These are phyloP conservation scores for Cryptotis parvus DNA, from an alignment of 2,113 vertebrate genomes.

Conservation along the genomic window DNA sequence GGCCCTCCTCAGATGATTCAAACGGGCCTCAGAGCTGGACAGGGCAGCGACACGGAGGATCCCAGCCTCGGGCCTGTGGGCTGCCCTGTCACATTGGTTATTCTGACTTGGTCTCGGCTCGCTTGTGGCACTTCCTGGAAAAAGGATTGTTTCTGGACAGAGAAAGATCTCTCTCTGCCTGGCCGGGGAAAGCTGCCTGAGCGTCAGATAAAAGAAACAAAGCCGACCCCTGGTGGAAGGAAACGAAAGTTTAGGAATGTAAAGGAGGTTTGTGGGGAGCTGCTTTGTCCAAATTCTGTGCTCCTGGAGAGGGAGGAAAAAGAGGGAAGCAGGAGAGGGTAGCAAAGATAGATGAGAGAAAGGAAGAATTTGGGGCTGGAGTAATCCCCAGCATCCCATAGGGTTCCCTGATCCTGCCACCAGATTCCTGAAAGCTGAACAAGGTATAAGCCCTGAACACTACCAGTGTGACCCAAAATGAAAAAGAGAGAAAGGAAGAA, in stretches of 20 bases:
- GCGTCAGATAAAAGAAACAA: conserved; percentile 81
- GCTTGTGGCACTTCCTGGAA: background rate
- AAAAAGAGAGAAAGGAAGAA: background rate
- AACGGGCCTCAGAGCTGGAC: background rate
- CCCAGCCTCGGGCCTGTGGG: accelerated
- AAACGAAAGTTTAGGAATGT: conserved; percentile 68
- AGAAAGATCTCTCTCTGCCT: background rate
- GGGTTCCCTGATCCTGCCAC: too few relatives aligned
- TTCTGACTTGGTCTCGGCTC: too few relatives aligned
- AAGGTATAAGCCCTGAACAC: too few relatives aligned
- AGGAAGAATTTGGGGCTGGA: background rate
- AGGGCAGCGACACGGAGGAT: background rate
- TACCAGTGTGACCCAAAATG: background rate
- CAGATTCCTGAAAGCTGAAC: too few relatives aligned
- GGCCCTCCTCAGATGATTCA: background rate
- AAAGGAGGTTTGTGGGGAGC: background rate
- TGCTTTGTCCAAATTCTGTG: background rate
- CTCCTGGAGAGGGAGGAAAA: background rate
- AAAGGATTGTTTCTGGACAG: background rate
- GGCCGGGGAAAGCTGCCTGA: background rate
- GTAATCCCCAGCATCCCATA: too few relatives aligned
- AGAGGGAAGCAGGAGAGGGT: background rate
- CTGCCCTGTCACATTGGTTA: background rate
- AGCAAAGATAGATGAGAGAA: background rate
- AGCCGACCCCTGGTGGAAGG: conserved; percentile 85